Conservation (phyloP, 2,797 vertebrate genomes). For the Phrynocephalus guinanensis region DNA sequence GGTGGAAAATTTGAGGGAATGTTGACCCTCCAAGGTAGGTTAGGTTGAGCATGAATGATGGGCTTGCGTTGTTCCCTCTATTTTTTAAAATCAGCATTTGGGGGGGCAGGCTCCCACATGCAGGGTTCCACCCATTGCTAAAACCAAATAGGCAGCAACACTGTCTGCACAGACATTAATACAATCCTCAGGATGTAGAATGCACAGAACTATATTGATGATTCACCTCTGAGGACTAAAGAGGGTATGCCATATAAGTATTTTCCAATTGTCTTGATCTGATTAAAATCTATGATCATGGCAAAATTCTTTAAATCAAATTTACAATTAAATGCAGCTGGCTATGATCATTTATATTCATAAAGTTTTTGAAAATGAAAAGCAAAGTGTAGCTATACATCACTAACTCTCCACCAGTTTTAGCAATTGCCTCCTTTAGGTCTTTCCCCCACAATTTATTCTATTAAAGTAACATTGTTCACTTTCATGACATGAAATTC, state of each 20-base stretch:
- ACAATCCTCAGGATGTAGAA: slow-evolving; percentile 30
- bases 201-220: slow-evolving; percentile 5
- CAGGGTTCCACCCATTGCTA: too few species aligned
- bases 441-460: slow-evolving; percentile 60
- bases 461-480: slow-evolving; percentile 67
- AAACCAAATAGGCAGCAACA: too few species aligned
- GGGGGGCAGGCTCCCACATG: too few species aligned
- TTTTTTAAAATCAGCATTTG: too few species aligned
- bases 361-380: slow-evolving; percentile 65
- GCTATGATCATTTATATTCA: slow-evolving; percentile 60
- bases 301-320: slow-evolving; percentile 56
- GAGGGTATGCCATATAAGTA: slow-evolving; percentile 40
- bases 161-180: not conserved
- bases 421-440: slow-evolving; percentile 64
- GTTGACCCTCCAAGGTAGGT: too few species aligned
- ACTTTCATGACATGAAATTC: slow-evolving; percentile 67
- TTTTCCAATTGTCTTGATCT: slow-evolving; percentile 58
- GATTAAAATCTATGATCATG: slow-evolving; percentile 60
- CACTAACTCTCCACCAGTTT: slow-evolving; percentile 64
- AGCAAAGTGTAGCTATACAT: slow-evolving; percentile 66
- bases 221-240: slow-evolving; percentile 52
- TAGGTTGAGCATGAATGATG: too few species aligned
- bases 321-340: slow-evolving; percentile 61
- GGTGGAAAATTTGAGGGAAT: too few species aligned
- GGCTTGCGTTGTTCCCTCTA: too few species aligned